These are phyloP conservation scores for Numenius phaeopus DNA, from an alignment of 2,797 vertebrate species.

Conservation along the genomic window DNA sequence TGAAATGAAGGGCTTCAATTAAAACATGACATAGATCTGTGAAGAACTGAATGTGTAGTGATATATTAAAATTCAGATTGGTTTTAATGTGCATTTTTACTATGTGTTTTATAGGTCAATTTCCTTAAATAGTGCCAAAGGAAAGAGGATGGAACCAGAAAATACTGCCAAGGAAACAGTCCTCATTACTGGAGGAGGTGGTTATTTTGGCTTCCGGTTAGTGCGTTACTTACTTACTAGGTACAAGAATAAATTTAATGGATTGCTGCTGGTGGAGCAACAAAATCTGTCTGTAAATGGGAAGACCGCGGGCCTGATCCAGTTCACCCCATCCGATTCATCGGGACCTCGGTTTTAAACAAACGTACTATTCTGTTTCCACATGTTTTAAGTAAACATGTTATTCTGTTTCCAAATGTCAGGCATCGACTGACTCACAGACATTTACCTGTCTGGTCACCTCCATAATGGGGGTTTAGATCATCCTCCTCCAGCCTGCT, in stretches of 20 bases:
- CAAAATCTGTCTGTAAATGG: not conserved
- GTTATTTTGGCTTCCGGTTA: slow-evolving; percentile 95
- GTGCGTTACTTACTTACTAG: slow-evolving; percentile 15
- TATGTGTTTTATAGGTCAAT: slow-evolving; percentile 1
- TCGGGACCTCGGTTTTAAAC: not conserved
- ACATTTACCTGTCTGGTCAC: not conserved
- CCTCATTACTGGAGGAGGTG: slow-evolving; percentile 92
- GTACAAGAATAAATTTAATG: not conserved
- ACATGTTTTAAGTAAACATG: not conserved
- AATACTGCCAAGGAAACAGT: slow-evolving; percentile 57
- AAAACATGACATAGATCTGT: accelerated
- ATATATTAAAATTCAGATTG: accelerated
- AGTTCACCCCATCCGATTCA: no score
- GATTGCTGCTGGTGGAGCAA: not conserved
- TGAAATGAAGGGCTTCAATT: accelerated
- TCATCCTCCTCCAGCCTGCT: not conserved
- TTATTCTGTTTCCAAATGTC: not conserved
- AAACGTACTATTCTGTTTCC: not conserved
- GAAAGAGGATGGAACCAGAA: slow-evolving; percentile 59
- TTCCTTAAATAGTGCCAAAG: not conserved
- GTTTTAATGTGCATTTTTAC: not conserved
- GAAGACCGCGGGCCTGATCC: not conserved
- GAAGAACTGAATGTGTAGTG: accelerated
- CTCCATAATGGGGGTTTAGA: not conserved
- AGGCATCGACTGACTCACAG: not conserved